A percentile compares a stretch with the other conserved stretches of the same genome.
Conservation (phyloP, 2,113 vertebrate species). For the Eubucco bourcierii region DNA sequence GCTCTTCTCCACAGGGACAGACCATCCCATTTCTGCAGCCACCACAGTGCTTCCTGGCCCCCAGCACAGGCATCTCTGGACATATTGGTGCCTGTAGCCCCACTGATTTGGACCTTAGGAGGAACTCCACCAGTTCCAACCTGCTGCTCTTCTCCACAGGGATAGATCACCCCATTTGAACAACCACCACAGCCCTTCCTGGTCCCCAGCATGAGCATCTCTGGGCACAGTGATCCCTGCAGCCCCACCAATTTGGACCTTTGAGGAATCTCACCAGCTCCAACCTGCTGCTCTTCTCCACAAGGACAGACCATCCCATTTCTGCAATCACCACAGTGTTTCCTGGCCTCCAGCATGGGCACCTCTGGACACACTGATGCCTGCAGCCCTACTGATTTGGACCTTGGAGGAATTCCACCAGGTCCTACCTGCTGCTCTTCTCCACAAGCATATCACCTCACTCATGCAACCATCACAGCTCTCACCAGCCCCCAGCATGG, state of each 20-base stretch:
- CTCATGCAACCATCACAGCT: accelerated
- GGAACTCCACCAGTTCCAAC: background rate
- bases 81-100: too few species aligned
- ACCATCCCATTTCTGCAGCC: background rate
- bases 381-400: too few species aligned
- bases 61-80: too few species aligned
- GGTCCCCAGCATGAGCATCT: background rate
- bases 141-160: background rate
- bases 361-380: too few species aligned
- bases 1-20: background rate
- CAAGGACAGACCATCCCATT: too few species aligned
- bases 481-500: background rate
- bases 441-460: background rate
- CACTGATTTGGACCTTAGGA: too few species aligned
- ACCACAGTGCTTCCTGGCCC: background rate
- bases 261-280: too few species aligned
- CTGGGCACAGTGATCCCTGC: background rate
- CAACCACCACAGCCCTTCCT: background rate
- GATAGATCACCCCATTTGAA: background rate
- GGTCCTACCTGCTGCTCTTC: background rate
- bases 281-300: too few species aligned
- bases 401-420: too few species aligned
- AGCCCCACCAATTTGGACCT: too few species aligned
- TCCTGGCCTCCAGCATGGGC: too few species aligned
- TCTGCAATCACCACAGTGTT: too few species aligned